A percentile compares a stretch with the other conserved stretches of the same genome.
Evolutionary conservation across 2,797 vertebrate genomes (phyloP).

Genomic region (Anniella stebbinsi): DNA sequence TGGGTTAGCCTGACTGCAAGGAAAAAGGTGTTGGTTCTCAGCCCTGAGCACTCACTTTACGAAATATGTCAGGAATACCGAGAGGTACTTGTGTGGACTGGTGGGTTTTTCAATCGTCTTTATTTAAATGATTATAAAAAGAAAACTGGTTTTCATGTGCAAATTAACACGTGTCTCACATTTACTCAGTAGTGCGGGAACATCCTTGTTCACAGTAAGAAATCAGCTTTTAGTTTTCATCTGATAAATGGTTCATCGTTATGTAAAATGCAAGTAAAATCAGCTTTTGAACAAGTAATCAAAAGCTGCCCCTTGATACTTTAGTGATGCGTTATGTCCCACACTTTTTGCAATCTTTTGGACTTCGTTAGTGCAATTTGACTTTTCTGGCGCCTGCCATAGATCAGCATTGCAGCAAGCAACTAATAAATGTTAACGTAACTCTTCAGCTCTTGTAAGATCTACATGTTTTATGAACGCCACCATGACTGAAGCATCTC

Average conservation of each 20-base stretch:
- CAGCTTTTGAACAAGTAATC: neutral
- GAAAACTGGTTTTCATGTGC: neutral
- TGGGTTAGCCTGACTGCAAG: neutral
- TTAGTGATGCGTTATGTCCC: neutral
- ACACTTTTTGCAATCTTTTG: neutral
- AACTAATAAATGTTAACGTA: too few species aligned
- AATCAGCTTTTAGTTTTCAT: neutral
- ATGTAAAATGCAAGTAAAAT: neutral
- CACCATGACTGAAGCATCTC: too few species aligned
- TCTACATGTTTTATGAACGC: too few species aligned
- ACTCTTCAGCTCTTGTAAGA: too few species aligned
- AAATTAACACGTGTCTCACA: neutral
- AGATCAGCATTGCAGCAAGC: too few species aligned
- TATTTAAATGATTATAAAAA: neutral
- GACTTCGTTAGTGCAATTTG: neutral
- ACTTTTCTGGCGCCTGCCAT: too few species aligned
- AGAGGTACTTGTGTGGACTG: too few species aligned
- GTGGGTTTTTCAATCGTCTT: too few species aligned
- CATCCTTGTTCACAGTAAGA: neutral
- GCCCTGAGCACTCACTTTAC: too few species aligned
- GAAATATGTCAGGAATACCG: too few species aligned
- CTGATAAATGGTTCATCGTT: neutral
- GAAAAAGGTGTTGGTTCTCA: too few species aligned
- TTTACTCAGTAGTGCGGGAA: neutral
- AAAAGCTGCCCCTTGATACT: neutral